A percentile compares a stretch with the other conserved stretches of the same genome.
These are phyloP conservation scores for Melinaea menophilus DNA, from an alignment of 2,888 invertebrate genomes.

Conservation along the genomic window DNA sequence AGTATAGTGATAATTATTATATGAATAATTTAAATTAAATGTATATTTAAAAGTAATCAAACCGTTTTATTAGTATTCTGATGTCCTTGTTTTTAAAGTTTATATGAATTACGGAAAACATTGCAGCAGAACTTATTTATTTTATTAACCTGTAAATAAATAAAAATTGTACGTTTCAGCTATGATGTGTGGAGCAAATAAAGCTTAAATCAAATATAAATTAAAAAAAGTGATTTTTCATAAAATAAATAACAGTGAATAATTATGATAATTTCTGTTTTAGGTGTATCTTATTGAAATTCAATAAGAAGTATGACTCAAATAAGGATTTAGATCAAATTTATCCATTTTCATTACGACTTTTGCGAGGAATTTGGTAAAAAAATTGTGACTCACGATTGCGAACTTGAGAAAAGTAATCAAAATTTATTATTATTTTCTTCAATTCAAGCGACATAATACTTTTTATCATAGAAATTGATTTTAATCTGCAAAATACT, in stretches of 20 bases:
- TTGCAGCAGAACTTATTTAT: too few relatives aligned
- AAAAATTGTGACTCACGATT: conserved; percentile 69
- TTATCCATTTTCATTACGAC: conserved; percentile 64
- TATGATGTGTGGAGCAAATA: too few relatives aligned
- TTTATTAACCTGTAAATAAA: too few relatives aligned
- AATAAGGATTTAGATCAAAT: conserved; percentile 39
- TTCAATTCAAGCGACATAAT: conserved; percentile 57
- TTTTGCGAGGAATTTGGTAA: conserved; percentile 31
- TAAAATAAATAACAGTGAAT: not conserved
- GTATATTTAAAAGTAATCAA: too few relatives aligned
- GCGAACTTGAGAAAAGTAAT: conserved; percentile 72
- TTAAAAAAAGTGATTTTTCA: too few relatives aligned
- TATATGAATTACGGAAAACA: too few relatives aligned
- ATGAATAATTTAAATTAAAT: too few relatives aligned
- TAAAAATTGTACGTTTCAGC: too few relatives aligned
- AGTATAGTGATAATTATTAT: too few relatives aligned
- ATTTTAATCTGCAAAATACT: conserved; percentile 40
- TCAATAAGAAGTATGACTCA: conserved; percentile 26
- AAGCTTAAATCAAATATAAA: too few relatives aligned
- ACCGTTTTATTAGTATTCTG: too few relatives aligned
- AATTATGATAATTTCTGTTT: conserved; percentile 1
- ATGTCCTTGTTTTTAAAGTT: too few relatives aligned
- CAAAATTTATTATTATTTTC: conserved; percentile 73
- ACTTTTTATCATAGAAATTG: conserved; percentile 54
- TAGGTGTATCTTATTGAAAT: conserved; percentile 20